Evolutionary conservation across 2,113 vertebrate genomes (phyloP).

Genomic region (Aramus guarauna): DNA sequence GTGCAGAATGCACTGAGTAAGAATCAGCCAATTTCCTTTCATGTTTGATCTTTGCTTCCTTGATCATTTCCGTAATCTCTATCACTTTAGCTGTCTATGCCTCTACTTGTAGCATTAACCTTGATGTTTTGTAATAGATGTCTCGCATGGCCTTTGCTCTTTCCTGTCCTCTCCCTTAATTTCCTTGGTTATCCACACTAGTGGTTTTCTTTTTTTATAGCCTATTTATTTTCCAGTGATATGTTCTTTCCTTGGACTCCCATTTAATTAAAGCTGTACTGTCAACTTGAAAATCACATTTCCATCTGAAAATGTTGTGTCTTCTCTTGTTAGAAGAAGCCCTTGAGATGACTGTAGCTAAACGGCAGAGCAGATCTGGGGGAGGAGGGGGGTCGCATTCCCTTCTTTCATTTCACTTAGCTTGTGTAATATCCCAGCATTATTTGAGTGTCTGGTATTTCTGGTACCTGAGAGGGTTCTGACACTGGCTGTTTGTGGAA

Average conservation of each 20-base stretch:
- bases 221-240: slow-evolving; percentile 44
- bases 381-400: background rate
- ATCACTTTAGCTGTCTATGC: background rate
- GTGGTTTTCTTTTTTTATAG: slow-evolving; percentile 33
- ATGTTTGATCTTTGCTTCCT: slow-evolving; percentile 30
- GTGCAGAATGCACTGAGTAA: background rate
- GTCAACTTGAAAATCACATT: slow-evolving; percentile 49
- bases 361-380: background rate
- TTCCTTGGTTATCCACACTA: slow-evolving; percentile 30
- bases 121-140: slow-evolving; percentile 38
- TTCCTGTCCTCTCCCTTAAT: slow-evolving; percentile 41
- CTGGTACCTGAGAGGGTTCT: background rate
- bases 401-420: background rate
- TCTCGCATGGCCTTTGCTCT: slow-evolving; percentile 39
- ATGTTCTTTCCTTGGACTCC: slow-evolving; percentile 25
- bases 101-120: slow-evolving; percentile 23
- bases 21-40: slow-evolving; percentile 19
- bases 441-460: background rate
- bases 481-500: background rate
- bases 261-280: slow-evolving; percentile 54
- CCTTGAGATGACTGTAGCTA: background rate
- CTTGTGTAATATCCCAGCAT: background rate
- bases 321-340: background rate
- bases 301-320: slow-evolving; percentile 46
- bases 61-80: slow-evolving; percentile 7